Base-by-base conservation (phyloP, 2,888 invertebrate species). In the Blomia tropicalis region DNA sequence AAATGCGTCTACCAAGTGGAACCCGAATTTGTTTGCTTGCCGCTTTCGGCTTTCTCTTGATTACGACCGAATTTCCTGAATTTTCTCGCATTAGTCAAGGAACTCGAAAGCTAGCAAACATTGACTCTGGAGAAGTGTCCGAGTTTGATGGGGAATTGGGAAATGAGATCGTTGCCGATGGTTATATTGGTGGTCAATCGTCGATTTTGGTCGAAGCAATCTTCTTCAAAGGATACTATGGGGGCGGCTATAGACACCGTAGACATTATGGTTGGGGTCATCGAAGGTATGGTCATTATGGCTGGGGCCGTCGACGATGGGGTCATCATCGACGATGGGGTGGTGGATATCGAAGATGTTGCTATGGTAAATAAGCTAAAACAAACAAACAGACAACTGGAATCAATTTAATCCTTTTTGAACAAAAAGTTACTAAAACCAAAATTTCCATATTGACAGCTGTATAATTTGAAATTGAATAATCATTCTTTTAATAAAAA, bases 1-100 rank as follows among this genome's bases (percentile, higher is more conserved):
- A 47, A 27, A 47, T 47, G 51, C 51, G 51, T 27, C 22, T 47
- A 27, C 51, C 51, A 47, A 47, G 51, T 19, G 51, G 51, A 22
- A 47, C 51, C n/a, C 51, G 51, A 47, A 47, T 47, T 7, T 22
- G 22, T 27, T n/a, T 47, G 23, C 27, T 47, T 7, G 7, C n/a
- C 22, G 51, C 22, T 7, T 47, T 47, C 51, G 27, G 23, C 7
- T 47, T 47, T 47, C 23, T 27, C 51, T 27, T 47, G 23, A 7
- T 47, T n/a, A 47, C 51, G 14, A 25, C 51, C 22, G 51, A 47
- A 27, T 47, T 47, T 47, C 51, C 51, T 14, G 51, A 47, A 27
- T 47, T 47, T 47, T 36, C 36, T 36, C 17, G 7, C 17, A 36
- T 36, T 17, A 36, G 36, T 36, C 36, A 17, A 11, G 36, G 36